phyloP scores from a whole-genome alignment of 2,888 invertebrate genomes.

The Epinotia nisella region DNA sequence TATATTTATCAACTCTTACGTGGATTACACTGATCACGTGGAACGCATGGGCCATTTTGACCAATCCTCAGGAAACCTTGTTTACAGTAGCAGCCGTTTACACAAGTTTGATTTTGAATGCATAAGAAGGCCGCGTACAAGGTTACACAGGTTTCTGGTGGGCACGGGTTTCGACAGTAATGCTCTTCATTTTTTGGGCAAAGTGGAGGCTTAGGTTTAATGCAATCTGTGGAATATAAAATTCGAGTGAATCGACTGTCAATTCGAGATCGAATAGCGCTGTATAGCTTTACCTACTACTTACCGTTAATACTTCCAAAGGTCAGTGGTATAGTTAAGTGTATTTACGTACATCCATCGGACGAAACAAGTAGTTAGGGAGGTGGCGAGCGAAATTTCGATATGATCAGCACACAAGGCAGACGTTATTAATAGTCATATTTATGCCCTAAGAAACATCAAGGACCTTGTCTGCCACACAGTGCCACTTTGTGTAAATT shows the following conservation, averaged over 20 bases:
- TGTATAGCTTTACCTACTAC: no score
- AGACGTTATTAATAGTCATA: no score
- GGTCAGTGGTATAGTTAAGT: no score
- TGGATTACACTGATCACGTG: conserved; percentile 30
- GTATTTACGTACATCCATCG: no score
- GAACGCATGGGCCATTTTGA: conserved; percentile 29
- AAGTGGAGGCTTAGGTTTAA: not conserved
- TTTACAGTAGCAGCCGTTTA: conserved; percentile 39
- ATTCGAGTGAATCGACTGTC: not conserved
- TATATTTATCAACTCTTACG: conserved; percentile 23
- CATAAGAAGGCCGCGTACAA: conserved; percentile 20
- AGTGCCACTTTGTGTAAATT: no score
- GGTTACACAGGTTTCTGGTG: conserved; percentile 20
- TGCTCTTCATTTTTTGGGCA: conserved; percentile 33
- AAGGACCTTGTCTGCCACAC: no score
- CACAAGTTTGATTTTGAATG: conserved; percentile 33
- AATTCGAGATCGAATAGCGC: not conserved
- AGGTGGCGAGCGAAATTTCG: no score
- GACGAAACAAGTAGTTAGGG: no score
- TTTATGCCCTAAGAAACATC: no score
- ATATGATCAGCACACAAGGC: no score
- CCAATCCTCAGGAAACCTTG: conserved; percentile 21
- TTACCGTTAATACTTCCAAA: no score
- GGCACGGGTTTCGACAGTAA: conserved; percentile 21
- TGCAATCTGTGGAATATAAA: not conserved